These are phyloP conservation scores for Pyrocephalus nanus DNA, from an alignment of 2,797 vertebrate genomes.

Conservation along the genomic window DNA sequence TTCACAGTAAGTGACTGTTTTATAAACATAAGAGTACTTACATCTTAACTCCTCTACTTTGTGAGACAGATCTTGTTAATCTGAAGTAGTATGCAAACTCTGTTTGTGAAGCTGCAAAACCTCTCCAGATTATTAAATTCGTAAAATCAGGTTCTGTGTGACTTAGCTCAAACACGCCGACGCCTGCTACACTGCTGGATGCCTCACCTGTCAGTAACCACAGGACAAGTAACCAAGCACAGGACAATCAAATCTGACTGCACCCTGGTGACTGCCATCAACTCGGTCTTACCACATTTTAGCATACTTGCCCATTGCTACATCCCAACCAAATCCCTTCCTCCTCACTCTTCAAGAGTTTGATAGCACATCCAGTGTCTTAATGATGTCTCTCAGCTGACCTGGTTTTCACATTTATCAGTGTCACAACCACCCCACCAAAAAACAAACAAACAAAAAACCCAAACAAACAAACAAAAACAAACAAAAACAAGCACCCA, in stretches of 20 bases:
- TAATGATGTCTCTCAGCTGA: neutral
- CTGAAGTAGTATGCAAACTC: neutral
- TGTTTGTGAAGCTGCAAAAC: neutral
- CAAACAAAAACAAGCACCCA: too few species aligned
- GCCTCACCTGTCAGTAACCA: conserved; percentile 9
- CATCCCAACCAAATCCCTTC: neutral
- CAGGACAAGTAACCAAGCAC: neutral
- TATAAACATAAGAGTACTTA: conserved; percentile 29
- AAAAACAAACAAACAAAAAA: too few species aligned
- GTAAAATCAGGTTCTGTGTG: neutral
- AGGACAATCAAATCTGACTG: neutral
- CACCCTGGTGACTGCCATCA: neutral
- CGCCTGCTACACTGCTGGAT: neutral
- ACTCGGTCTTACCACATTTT: neutral
- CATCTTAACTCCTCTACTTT: neutral
- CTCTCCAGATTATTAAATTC: neutral
- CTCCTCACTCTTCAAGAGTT: neutral
- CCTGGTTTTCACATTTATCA: neutral
- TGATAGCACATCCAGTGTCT: accelerated
- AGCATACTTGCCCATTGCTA: neutral
- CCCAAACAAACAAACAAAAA: too few species aligned
- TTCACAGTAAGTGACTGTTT: neutral
- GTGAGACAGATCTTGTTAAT: neutral
- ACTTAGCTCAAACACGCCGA: neutral
- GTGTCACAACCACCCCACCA: neutral